These are phyloP conservation scores for Hermaeophaga mercurialis DNA, from an alignment of 2,888 invertebrate species.

Conservation along the genomic window DNA sequence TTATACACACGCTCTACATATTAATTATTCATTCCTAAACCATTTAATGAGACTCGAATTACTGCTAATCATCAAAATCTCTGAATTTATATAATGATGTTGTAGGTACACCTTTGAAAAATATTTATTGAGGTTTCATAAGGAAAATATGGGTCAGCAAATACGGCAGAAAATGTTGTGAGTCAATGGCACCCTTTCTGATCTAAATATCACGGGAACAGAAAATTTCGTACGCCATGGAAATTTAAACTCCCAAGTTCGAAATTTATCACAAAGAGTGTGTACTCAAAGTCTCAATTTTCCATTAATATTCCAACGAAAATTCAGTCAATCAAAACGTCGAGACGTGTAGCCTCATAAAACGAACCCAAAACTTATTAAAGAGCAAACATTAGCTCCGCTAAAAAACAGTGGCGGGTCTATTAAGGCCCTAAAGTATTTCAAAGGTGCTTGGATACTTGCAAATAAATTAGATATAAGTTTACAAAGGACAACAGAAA, in stretches of 20 bases:
- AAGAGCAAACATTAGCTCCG: constrained; percentile 22
- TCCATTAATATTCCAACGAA: constrained; percentile 24
- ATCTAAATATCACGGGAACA: neutral
- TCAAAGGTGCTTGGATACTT: no score
- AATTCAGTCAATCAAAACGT: constrained; percentile 25
- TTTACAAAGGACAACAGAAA: no score
- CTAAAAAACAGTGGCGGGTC: constrained; percentile 4
- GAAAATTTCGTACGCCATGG: constrained; percentile 3
- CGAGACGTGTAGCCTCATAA: constrained; percentile 24
- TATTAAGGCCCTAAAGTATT: neutral
- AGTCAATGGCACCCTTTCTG: neutral
- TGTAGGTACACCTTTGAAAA: no score
- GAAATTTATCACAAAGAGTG: constrained; percentile 17
- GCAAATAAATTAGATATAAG: no score
- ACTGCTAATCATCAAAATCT: no score
- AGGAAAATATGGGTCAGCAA: neutral
- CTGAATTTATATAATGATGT: no score
- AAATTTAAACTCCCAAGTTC: constrained; percentile 11
- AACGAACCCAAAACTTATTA: constrained; percentile 23
- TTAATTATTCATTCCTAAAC: no score
- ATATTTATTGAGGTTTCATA: no score
- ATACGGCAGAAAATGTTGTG: neutral
- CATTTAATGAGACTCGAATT: no score
- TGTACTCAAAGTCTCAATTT: constrained; percentile 22
- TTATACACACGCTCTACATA: no score